Evolutionary conservation across 2,888 invertebrate species (phyloP), one percentile per base, ranked within the genome.

Genomic region (Sturmia bella): DNA sequence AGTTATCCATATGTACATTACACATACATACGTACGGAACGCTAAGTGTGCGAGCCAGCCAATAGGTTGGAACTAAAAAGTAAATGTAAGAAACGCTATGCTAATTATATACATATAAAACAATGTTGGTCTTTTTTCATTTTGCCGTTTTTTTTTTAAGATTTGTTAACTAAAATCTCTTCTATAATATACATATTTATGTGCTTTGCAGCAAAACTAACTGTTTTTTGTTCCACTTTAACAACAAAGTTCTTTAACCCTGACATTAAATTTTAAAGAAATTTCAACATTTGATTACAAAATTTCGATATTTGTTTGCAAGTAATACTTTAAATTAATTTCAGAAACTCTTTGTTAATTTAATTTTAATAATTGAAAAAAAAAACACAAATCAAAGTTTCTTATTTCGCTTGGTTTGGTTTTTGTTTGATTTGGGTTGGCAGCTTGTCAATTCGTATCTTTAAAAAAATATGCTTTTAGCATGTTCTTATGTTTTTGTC

Each of bases 361-460:
- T 54, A 63, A 45, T 32, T 6, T 45, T 63, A 15, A 27, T n/a
- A 72, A 56, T 3, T 43, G 24, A 11, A 43, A 59, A 45, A 59
- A 59, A 56, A 50, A 24, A 64, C 54, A 3, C 24, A 48, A 70
- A 45, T 59, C n/a, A 59, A 32, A 52, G 41, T 68, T 59, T 76
- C 24, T 59, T 39, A 50, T 68, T 15, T 68, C 43, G 57, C 15
- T 66, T 70, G 17, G 19, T 17, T 43, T 52, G 17, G 24, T 4
- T 12, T 73, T 75, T 9, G 24, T 59, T 68, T 15, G 52, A 61
- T 54, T 68, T 69, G 21, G 24, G 12, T 57, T 70, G 63, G 41
- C 70, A 32, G 64, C 27, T 39, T 77, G 77, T 77, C 70, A 64
- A 24, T 56, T 69, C 17, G 24, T 57, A 56, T 63, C 57, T 74